Conservation (phyloP, 1,140 invertebrate species). For the Copidosoma floridanum region DNA sequence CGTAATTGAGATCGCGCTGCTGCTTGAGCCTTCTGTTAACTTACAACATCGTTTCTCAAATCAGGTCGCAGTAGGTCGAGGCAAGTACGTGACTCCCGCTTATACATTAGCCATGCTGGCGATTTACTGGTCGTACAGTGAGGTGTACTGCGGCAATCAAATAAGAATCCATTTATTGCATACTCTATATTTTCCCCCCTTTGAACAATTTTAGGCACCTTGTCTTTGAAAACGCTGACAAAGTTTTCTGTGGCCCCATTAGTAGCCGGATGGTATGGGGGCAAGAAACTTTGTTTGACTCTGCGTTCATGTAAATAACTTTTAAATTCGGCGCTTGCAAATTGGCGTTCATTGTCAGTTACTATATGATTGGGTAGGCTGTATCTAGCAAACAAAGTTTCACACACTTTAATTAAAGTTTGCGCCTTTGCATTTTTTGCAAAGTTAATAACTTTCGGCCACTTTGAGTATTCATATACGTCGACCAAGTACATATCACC, state of each 20-base stretch:
- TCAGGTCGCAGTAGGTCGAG: too few relatives aligned
- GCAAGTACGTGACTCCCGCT: too few relatives aligned
- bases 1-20: too few relatives aligned
- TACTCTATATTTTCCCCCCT: neutral
- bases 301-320: slow-evolving; percentile 16
- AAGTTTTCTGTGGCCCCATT: slow-evolving; percentile 27
- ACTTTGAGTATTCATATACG: too few relatives aligned
- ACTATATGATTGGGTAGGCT: slow-evolving; percentile 30
- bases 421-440: neutral
- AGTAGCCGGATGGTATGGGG: slow-evolving; percentile 26
- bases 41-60: too few relatives aligned
- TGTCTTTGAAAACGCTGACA: slow-evolving; percentile 9
- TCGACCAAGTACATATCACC: too few relatives aligned
- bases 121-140: too few relatives aligned
- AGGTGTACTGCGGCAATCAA: neutral
- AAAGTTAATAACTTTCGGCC: slow-evolving; percentile 11
- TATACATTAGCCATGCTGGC: too few relatives aligned
- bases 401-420: neutral
- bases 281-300: slow-evolving; percentile 29
- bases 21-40: too few relatives aligned
- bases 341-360: slow-evolving; percentile 34
- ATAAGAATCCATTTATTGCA: neutral
- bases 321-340: slow-evolving; percentile 28
- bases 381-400: neutral
- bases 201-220: slow-evolving; percentile 1